Evolutionary conservation across 53 echinoderm and acorn worm genomes (phyloP).

Genomic region (Echinarachnius parma): DNA sequence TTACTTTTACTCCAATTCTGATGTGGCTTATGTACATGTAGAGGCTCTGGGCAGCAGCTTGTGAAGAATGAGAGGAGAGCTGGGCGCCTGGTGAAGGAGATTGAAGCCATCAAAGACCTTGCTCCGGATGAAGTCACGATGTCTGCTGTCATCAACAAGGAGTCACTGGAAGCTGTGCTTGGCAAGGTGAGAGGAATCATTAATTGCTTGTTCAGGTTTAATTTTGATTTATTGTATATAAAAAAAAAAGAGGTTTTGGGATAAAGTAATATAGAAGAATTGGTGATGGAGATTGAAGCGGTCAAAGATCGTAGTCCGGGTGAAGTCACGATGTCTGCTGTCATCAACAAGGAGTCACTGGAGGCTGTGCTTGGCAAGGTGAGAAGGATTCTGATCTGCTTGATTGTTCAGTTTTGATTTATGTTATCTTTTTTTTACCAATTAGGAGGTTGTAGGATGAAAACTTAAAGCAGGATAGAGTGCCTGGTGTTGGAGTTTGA

Average conservation of each 20-base stretch:
- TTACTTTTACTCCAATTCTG: neutral
- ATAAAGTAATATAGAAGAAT: no score
- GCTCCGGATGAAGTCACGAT: constrained; percentile 67
- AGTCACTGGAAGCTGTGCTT: constrained; percentile 48
- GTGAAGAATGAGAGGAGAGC: constrained; percentile 69
- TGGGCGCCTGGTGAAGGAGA: constrained; percentile 56
- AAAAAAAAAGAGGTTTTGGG: no score
- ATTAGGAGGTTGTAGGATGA: no score
- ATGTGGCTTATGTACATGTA: constrained; percentile 23
- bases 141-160: constrained; percentile 52
- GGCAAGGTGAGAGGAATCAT: constrained; percentile 63
- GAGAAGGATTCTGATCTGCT: no score
- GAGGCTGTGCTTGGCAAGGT: constrained; percentile 61
- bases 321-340: constrained; percentile 66
- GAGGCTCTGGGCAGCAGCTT: constrained; percentile 77
- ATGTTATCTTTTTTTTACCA: no score
- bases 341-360: constrained; percentile 44
- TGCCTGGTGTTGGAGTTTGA: no score
- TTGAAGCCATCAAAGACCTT: constrained; percentile 74
- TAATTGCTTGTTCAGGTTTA: no score
- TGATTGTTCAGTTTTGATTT: no score
- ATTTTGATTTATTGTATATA: no score
- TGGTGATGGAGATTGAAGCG: constrained; percentile 63
- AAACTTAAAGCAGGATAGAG: no score
- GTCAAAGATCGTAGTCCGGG: constrained; percentile 72